Base-by-base conservation (phyloP, 2,797 vertebrate species). In the Diceros bicornis region DNA sequence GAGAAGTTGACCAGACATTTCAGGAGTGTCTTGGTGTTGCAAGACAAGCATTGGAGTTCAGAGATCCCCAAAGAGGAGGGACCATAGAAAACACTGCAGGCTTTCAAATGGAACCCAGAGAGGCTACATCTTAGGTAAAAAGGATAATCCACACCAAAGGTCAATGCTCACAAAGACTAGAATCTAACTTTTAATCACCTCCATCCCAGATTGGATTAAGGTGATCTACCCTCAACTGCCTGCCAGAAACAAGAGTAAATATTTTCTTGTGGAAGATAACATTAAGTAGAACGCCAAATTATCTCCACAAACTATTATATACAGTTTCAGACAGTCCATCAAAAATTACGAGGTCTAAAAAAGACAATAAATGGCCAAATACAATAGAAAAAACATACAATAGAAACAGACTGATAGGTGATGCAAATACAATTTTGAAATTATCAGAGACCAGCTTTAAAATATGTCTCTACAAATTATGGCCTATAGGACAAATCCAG, bases 121-220 rank as follows among this genome's bases (percentile, higher is more conserved):
- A 55, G 78, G 25, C 16, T 50, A 21, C 2, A 32, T 41, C 7
- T 72, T 50, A 55, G 41, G 21, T 71, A 27, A 81, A 79, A 86
- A 71, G 2, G 41, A 68, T n/a, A 86, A 52, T 50, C 66, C 21
- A 71, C 55, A 72, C 52, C 64, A 61, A 72, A 81, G 27, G 44
- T 3, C 16, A 55, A 23, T 52, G 14, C 71, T 66, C 71, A 89
- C 77, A 72, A 71, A 79, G 27, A 71, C 34, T 88, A 71, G 55
- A 91, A 72, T 78, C 41, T 71, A 91, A 79, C 29, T 57, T 91
- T 55, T 86, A 86, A 71, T 86, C 47, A 34, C n/a, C 18, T 34
- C n/a, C 50, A 29, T 78, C 25, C 11, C 44, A 47, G 55, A 37
- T 47, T 72, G 44, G 16, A 64, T 79, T 81, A 92, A 71, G 34